phyloP scores from a whole-genome alignment of 2,797 vertebrate species.

The Tympanoctomys barrerae region DNA sequence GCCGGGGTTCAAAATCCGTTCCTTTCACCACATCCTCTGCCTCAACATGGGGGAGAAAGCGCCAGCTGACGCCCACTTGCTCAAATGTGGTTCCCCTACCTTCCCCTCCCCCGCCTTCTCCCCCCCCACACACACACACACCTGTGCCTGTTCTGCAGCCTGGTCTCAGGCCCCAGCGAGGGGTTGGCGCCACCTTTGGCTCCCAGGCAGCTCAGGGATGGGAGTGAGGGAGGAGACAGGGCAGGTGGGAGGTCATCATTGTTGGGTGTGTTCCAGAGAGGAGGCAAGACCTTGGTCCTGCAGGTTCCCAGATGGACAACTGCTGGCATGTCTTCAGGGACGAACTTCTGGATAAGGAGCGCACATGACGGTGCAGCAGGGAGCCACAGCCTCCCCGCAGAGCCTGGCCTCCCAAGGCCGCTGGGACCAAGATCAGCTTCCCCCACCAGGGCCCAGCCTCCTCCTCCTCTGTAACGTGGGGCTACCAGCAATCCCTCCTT shows the following conservation, averaged over 20 bases:
- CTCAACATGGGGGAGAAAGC: not conserved
- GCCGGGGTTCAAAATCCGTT: not conserved
- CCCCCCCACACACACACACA: no score
- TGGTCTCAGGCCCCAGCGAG: no score
- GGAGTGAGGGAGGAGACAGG: not conserved
- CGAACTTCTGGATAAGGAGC: not conserved
- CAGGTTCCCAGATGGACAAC: no score
- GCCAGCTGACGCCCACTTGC: not conserved
- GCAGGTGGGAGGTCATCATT: not conserved
- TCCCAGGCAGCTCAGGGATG: not conserved
- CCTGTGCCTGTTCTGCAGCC: not conserved
- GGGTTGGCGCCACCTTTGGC: no score
- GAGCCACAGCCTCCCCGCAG: not conserved
- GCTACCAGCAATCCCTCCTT: not conserved
- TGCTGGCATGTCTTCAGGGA: not conserved
- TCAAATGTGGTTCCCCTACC: not conserved
- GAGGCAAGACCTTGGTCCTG: not conserved
- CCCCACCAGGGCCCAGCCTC: no score
- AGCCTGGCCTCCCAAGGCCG: not conserved
- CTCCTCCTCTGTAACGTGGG: not conserved
- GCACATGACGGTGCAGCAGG: rapidly evolving
- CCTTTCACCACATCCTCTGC: not conserved
- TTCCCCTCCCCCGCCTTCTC: no score
- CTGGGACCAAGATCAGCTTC: not conserved
- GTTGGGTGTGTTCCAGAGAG: not conserved